Evolutionary conservation across 2,797 vertebrate species (phyloP), one percentile per base, ranked within the genome.

Genomic region (Etheostoma nigrum): DNA sequence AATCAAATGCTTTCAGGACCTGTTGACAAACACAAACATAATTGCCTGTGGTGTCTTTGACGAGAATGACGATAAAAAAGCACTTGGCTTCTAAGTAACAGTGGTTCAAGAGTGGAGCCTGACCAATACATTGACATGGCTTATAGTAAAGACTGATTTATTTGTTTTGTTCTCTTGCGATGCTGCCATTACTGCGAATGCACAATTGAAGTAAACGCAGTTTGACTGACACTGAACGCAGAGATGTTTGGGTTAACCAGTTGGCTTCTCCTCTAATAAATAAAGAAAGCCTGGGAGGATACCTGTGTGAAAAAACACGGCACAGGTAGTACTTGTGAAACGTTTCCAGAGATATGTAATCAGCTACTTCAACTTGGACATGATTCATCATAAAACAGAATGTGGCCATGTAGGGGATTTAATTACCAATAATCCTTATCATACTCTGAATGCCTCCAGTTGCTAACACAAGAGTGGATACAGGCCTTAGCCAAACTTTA

Each of bases 21-120:
- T 52, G 53, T 65, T 64, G 74, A 87, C 54, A 70, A 83, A 76
- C 47, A 27, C 55, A 40, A 40, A 54, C 47, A 42, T 75, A 78
- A 83, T 75, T 78, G 47, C 30, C n/a, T 52, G 66, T 52, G 82
- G 77, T 77, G 84, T 78, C 64, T 44, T 63, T 79, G 52, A 82
- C 71, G 58, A 62, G n/a, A 74, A 83, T 72, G 45, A 73, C 63
- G 40, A 72, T 62, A 40, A 82, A 70, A 74, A 45, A 44, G 54
- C 70, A 63, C 57, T 70, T 60, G 42, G 45, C 47, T 55, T 70
- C 45, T 47, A 36, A 75, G 78, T 21, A 45, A 52, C 55, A 23
- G 45, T 57, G 60, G 57, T 25, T 40, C 45, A n/a, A 74, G 40
- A 67, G 40, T 12, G 40, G 25, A 49, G 21, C 6, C 65, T 47